Evolutionary conservation across 2,797 vertebrate species (phyloP).

Genomic region (Premnoplex brunnescens): DNA sequence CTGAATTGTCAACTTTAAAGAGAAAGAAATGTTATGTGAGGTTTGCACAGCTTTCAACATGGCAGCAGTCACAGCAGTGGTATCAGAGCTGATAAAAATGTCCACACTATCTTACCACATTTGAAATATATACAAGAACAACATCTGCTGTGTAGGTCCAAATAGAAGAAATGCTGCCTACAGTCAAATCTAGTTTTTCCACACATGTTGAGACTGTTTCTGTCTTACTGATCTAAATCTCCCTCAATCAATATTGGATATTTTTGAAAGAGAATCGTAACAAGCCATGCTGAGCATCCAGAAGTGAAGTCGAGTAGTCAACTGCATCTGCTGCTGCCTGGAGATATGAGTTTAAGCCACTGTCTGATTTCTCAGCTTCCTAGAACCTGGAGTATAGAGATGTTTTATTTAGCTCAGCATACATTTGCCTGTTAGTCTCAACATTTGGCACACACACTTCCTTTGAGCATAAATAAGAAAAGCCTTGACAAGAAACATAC

Average conservation of each 20-base stretch:
- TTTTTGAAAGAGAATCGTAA: background rate
- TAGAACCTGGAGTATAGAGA: background rate
- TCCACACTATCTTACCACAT: background rate
- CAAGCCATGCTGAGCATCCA: background rate
- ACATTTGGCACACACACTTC: background rate
- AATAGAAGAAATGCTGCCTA: background rate
- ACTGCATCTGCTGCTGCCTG: background rate
- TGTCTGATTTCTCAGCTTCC: background rate
- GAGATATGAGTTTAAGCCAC: background rate
- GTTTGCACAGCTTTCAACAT: background rate
- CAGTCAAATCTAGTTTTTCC: background rate
- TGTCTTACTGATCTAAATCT: background rate
- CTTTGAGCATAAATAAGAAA: background rate
- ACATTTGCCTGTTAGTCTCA: background rate
- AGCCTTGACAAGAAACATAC: constrained; percentile 10
- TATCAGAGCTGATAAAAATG: rapidly evolving
- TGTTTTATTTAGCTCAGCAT: background rate
- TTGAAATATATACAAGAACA: background rate
- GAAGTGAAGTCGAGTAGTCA: background rate
- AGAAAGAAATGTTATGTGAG: background rate
- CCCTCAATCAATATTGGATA: background rate
- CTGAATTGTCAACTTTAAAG: background rate
- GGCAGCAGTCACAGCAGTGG: background rate
- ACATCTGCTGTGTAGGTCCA: background rate
- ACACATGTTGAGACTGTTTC: background rate